Evolutionary conservation across 1,140 invertebrate genomes (phyloP), one percentile per base, ranked within the genome.

Genomic region (Euura lappo): DNA sequence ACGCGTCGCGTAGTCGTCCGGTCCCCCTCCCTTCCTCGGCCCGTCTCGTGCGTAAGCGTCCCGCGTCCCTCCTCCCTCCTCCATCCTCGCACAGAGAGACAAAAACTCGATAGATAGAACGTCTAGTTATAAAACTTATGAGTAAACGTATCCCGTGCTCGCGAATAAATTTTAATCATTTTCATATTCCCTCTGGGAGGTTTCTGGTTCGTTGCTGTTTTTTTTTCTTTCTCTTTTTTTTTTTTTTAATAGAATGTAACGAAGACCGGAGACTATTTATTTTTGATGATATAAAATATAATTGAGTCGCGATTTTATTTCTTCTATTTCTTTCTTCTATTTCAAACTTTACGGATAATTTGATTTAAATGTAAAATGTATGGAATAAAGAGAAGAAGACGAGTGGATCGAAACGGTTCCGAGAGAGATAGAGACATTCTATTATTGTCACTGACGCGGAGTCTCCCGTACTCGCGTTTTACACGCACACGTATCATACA

Each of bases 391-490:
- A 28, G 28, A 28, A 28, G 28, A 28, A 28, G 28, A 28, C 0
- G 28, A 28, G 28, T 28, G 28, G 28, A 28, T 28, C 28, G 28
- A 60, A 60, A 60, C 51, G 51, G 28, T 60, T 3, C 3, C 51
- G 51, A 60, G 51, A 11, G 51, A 60, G 51, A 60, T 60, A n/a
- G 51, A 60, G 5, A 60, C 13, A 60, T 60, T 60, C 51, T 60
- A 60, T 60, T 60, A 60, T 60, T 60, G 51, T 60, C 51, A 8
- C 51, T 60, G 51, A 60, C 51, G 51, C 51, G 51, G 51, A 60
- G 51, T 60, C 51, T 60, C 51, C 51, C 51, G 51, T 60, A 60
- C 51, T 60, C 51, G 51, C 51, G 51, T 60, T 60, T 60, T 60
- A 60, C 51, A 60, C 6, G 6, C 51, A 60, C 51, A 6, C 51